Percentiles rank a stretch among this genome's conserved stretches.
These are phyloP conservation scores for Ardeotis arabs DNA, from an alignment of 2,113 vertebrate genomes.

Conservation along the genomic window DNA sequence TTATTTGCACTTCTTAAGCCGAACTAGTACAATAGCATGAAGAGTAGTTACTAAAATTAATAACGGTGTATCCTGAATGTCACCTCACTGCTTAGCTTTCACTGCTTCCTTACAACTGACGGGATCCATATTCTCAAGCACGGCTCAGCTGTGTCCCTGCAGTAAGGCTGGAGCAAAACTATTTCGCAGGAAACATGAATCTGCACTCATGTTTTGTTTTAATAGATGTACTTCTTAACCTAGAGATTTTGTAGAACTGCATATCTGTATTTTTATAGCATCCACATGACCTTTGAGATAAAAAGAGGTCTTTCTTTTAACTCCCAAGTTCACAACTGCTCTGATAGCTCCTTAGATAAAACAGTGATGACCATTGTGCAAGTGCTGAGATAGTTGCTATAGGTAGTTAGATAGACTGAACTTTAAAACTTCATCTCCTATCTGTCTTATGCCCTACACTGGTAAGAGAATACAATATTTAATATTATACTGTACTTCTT, in stretches of 20 bases:
- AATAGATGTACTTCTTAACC: constrained; percentile 30
- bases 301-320: constrained; percentile 56
- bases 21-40: neutral
- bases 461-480: constrained; percentile 4
- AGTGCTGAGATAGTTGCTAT: constrained; percentile 11
- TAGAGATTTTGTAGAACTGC: neutral
- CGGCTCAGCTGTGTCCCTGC: neutral
- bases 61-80: neutral
- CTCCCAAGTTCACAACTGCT: constrained; percentile 46
- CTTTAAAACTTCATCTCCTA: constrained; percentile 40
- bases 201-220: constrained; percentile 8
- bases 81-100: neutral
- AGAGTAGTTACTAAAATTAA: neutral
- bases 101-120: neutral
- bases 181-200: neutral
- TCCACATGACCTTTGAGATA: constrained; percentile 43
- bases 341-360: constrained; percentile 54
- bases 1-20: neutral
- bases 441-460: neutral
- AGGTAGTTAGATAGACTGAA: constrained; percentile 36
- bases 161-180: neutral
- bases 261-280: constrained; percentile 28
- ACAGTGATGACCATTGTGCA: constrained; percentile 26
- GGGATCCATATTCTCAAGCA: neutral
- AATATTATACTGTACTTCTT: neutral